Evolutionary conservation across 2,888 invertebrate species (phyloP).

Genomic region (Hydrotaea diabolus): DNA sequence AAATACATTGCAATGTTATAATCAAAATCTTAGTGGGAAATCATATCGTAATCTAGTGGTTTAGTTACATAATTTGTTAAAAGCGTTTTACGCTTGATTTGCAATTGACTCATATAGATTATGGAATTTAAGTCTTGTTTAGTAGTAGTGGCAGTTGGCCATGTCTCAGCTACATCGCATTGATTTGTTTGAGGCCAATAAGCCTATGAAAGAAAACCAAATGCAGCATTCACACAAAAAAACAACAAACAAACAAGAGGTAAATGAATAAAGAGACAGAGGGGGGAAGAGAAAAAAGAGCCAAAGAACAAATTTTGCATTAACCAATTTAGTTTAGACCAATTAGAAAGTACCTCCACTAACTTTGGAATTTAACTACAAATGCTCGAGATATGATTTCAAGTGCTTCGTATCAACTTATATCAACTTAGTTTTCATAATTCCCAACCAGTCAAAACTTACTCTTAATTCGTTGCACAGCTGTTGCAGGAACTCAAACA

Average conservation of each 20-base stretch:
- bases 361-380: conserved; percentile 17
- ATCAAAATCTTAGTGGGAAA: background rate
- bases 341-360: conserved; percentile 15
- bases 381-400: background rate
- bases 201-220: conserved; percentile 51
- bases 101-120: conserved; percentile 76
- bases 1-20: conserved; percentile 17
- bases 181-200: conserved; percentile 57
- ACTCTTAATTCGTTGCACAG: conserved; percentile 83
- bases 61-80: conserved; percentile 74
- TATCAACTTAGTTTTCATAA: background rate
- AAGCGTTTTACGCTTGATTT: conserved; percentile 78
- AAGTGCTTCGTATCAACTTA: background rate
- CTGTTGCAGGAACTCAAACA: conserved; percentile 86
- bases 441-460: conserved; percentile 55
- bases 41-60: conserved; percentile 35
- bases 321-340: conserved; percentile 18
- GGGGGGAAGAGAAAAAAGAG: conserved; percentile 43
- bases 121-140: conserved; percentile 72
- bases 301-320: conserved; percentile 45
- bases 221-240: conserved; percentile 54
- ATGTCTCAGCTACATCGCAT: conserved; percentile 61
- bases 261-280: conserved; percentile 8
- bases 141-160: conserved; percentile 72
- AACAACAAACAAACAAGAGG: conserved; percentile 55